Percentiles rank a stretch among this genome's conserved stretches.
Evolutionary conservation across 2,797 vertebrate species (phyloP).

Genomic region (Urosaurus nigricauda): DNA sequence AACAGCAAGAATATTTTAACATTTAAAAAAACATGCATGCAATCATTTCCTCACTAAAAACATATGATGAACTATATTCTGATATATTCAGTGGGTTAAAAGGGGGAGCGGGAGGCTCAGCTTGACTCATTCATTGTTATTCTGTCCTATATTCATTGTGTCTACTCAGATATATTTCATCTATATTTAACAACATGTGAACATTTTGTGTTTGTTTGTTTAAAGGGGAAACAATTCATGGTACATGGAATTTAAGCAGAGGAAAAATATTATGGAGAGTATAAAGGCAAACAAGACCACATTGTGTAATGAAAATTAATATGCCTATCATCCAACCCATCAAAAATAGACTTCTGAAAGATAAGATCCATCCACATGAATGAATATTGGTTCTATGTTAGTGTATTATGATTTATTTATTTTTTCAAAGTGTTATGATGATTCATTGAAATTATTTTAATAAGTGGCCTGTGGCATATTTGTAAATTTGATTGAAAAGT

Average conservation of each 20-base stretch:
- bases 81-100: constrained; percentile 28
- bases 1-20: background rate
- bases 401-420: background rate
- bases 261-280: constrained; percentile 54
- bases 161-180: constrained; percentile 53
- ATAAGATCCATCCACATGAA: background rate
- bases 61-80: background rate
- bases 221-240: constrained; percentile 42
- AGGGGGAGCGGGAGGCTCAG: background rate
- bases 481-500: background rate
- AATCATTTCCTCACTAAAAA: background rate
- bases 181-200: constrained; percentile 42
- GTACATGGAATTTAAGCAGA: background rate
- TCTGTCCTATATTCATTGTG: constrained; percentile 46
- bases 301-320: background rate
- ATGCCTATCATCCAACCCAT: no score
- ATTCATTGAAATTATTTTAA: no score
- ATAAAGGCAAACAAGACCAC: constrained; percentile 49
- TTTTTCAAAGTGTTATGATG: no score
- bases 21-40: background rate
- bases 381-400: background rate
- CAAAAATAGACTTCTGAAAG: background rate
- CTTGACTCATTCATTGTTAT: background rate
- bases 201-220: constrained; percentile 41
- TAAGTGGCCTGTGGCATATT: background rate